Evolutionary conservation across 2,797 vertebrate species (phyloP).

Genomic region (Catharus ustulatus): DNA sequence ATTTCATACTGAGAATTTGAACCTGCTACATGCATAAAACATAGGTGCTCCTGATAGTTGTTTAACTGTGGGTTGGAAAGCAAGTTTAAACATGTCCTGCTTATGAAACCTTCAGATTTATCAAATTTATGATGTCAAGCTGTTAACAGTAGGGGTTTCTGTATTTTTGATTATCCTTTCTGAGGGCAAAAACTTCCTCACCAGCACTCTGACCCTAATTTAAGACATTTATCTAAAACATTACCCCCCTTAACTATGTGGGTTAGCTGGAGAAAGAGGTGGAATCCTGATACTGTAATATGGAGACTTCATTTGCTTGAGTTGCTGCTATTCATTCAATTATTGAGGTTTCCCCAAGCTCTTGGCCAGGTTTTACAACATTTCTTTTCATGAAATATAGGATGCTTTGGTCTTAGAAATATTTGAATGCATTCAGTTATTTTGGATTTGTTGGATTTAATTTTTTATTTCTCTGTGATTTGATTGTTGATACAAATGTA

Average conservation of each 20-base stretch:
- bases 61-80: not conserved
- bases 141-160: not conserved
- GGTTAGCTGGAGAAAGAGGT: not conserved
- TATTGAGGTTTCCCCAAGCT: not conserved
- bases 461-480: not conserved
- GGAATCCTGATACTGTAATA: not conserved
- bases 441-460: not conserved
- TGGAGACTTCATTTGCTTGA: not conserved
- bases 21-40: not conserved
- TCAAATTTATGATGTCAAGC: not conserved
- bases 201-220: not conserved
- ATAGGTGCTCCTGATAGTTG: not conserved
- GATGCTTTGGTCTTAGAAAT: not conserved
- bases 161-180: not conserved
- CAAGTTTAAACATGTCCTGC: not conserved
- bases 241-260: rapidly evolving
- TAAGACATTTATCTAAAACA: not conserved
- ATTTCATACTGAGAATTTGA: not conserved
- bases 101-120: not conserved
- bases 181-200: not conserved
- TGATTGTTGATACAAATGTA: not conserved
- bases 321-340: not conserved
- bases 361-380: not conserved
- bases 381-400: not conserved
- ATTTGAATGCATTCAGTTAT: not conserved